phyloP scores from a whole-genome alignment of 2,888 invertebrate genomes.

The Yponomeuta plumbellus region DNA sequence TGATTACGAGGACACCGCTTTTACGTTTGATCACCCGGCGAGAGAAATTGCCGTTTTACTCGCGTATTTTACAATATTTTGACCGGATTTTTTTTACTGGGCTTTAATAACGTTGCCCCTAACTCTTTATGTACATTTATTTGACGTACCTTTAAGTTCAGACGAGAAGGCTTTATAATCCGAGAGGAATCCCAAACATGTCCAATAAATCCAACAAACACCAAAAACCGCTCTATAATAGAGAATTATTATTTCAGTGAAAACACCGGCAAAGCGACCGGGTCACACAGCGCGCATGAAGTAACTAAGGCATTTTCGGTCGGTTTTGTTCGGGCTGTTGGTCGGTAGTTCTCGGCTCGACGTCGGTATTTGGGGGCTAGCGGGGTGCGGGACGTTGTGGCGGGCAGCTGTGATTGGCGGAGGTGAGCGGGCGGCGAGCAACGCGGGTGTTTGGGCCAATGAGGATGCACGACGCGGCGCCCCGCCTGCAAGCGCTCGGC shows the following conservation, averaged over 20 bases:
- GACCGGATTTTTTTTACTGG: neutral
- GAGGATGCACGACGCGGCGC: constrained; percentile 43
- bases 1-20: constrained; percentile 77
- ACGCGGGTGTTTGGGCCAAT: constrained; percentile 51
- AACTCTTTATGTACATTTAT: neutral
- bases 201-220: constrained; percentile 9
- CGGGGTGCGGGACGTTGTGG: constrained; percentile 56
- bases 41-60: neutral
- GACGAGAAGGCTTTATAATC: neutral
- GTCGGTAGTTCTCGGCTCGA: constrained; percentile 60
- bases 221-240: constrained; percentile 14
- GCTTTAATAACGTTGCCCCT: neutral
- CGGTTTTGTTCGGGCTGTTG: constrained; percentile 72
- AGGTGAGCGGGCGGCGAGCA: constrained; percentile 55
- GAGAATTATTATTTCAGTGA: constrained; percentile 39
- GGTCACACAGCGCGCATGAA: constrained; percentile 60
- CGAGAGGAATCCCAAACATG: neutral
- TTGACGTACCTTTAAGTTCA: neutral
- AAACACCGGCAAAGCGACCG: constrained; percentile 61
- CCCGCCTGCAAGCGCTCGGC: constrained; percentile 49
- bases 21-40: constrained; percentile 67
- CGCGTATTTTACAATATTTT: neutral
- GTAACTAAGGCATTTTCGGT: constrained; percentile 76
- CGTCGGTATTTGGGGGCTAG: constrained; percentile 55
- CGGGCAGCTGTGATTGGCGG: constrained; percentile 46